Evolutionary conservation across 2,797 vertebrate genomes (phyloP).

Genomic region (Paratrypauchen microcephalus): DNA sequence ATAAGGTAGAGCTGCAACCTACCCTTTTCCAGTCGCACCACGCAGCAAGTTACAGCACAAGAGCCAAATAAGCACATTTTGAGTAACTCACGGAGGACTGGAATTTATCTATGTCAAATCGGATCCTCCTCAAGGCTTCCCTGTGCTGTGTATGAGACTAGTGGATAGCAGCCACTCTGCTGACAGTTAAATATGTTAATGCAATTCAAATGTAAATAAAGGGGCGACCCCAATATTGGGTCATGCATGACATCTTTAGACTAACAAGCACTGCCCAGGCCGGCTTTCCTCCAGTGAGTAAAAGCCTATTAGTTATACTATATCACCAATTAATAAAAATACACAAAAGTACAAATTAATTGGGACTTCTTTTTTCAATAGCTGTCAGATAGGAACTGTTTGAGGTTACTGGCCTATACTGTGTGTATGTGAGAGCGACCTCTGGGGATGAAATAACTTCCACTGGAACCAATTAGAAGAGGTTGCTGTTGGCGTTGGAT

Average conservation of each 20-base stretch:
- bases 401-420: slow-evolving; percentile 65
- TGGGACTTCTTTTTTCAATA: slow-evolving; percentile 5
- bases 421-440: slow-evolving; percentile 41
- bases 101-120: slow-evolving; percentile 58
- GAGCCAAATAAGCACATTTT: slow-evolving; percentile 52
- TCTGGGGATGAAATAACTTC: slow-evolving; percentile 69
- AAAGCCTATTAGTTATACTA: slow-evolving; percentile 12
- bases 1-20: slow-evolving; percentile 61
- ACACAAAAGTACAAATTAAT: slow-evolving; percentile 6
- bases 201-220: slow-evolving; percentile 6
- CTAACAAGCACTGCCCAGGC: not conserved
- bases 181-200: slow-evolving; percentile 10
- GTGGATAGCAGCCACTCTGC: not conserved
- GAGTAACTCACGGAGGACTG: slow-evolving; percentile 40
- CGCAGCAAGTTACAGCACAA: slow-evolving; percentile 40
- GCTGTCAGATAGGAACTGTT: slow-evolving; percentile 51
- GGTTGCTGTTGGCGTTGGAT: slow-evolving; percentile 60
- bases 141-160: slow-evolving; percentile 27
- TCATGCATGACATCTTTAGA: not conserved
- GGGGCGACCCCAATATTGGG: not conserved
- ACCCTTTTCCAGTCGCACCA: slow-evolving; percentile 47
- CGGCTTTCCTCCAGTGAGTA: not conserved
- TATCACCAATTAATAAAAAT: slow-evolving; percentile 10
- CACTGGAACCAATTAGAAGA: slow-evolving; percentile 76
- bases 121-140: slow-evolving; percentile 42